Evolutionary conservation across 2,797 vertebrate genomes (phyloP).

Genomic region (Sorex maritimensis): DNA sequence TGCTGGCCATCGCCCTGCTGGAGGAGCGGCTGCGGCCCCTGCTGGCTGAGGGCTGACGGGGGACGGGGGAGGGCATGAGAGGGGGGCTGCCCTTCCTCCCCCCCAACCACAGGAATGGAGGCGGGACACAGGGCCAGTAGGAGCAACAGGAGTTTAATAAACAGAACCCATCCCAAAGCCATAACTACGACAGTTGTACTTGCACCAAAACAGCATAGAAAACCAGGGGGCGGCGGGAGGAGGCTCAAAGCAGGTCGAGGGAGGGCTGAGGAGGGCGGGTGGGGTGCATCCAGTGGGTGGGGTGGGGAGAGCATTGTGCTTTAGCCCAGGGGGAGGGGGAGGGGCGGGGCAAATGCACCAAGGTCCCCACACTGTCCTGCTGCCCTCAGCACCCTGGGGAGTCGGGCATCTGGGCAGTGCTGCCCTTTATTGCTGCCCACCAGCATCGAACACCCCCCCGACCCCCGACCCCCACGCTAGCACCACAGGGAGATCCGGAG

Average conservation of each 20-base stretch:
- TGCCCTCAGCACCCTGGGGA: constrained; percentile 83
- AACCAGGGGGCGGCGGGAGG: constrained; percentile 88
- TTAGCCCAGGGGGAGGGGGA: constrained; percentile 78
- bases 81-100: constrained; percentile 22
- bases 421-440: constrained; percentile 84
- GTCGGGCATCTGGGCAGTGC: constrained; percentile 76
- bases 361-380: constrained; percentile 82
- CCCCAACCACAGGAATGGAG: constrained; percentile 56
- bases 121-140: constrained; percentile 87
- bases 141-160: constrained; percentile 96
- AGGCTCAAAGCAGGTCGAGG: constrained; percentile 92
- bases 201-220: constrained; percentile 95
- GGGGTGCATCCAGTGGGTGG: constrained; percentile 65
- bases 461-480: constrained; percentile 79
- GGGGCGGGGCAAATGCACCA: constrained; percentile 75
- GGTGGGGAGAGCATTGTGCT: constrained; percentile 84
- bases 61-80: not conserved
- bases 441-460: constrained; percentile 73
- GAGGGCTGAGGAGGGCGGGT: constrained; percentile 55
- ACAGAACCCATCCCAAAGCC: constrained; percentile 93
- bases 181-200: constrained; percentile 89
- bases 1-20: constrained; percentile 93
- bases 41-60: constrained; percentile 74
- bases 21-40: constrained; percentile 88
- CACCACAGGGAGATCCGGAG: constrained; percentile 82